Conservation (phyloP, 1,140 invertebrate genomes). For the Penaeus japonicus region DNA sequence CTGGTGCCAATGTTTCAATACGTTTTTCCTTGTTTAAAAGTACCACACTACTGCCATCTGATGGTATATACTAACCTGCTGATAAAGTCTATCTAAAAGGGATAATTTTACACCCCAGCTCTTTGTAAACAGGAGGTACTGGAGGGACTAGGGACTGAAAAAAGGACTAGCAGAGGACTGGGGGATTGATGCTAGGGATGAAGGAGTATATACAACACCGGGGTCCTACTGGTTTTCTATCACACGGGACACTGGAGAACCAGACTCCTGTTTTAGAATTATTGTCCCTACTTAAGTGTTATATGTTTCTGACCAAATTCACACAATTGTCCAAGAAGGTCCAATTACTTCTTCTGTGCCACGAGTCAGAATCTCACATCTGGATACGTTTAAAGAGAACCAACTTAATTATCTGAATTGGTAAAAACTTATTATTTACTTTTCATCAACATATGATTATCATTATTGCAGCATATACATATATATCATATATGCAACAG, state of each 20-base stretch:
- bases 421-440: not conserved
- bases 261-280: conserved; percentile 3
- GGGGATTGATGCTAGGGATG: not conserved
- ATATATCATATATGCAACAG: not conserved
- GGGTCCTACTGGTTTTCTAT: conserved; percentile 37
- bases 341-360: not conserved
- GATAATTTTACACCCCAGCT: conserved; percentile 19
- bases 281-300: conserved; percentile 19
- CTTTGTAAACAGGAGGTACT: conserved; percentile 14
- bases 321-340: conserved; percentile 16
- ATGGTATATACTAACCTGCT: not conserved
- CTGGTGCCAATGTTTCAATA: not conserved
- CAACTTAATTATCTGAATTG: not conserved
- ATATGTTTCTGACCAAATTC: not conserved
- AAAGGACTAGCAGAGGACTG: not conserved
- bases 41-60: conserved; percentile 28
- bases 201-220: conserved; percentile 34
- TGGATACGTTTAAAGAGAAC: conserved; percentile 37
- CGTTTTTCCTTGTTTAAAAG: not conserved
- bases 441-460: not conserved
- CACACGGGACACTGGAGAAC: conserved; percentile 19
- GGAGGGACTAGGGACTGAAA: conserved; percentile 25
- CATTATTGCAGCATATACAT: not conserved
- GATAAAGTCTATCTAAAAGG: conserved; percentile 30
- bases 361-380: conserved; percentile 11